phyloP scores from a whole-genome alignment of 2,888 invertebrate genomes.

The Cinara cedri region DNA sequence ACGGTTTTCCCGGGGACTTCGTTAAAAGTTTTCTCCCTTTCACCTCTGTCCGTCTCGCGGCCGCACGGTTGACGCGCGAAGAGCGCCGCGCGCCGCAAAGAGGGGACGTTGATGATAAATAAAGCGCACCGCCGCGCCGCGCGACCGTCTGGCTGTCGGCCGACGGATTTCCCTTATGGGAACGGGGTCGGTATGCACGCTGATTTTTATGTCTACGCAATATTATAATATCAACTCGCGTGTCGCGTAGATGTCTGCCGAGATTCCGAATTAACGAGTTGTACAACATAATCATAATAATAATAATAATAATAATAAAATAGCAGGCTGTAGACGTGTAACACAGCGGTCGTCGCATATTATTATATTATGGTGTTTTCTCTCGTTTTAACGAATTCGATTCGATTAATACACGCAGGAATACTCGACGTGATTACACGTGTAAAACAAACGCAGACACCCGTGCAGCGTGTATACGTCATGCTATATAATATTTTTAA shows the following conservation, averaged over 20 bases:
- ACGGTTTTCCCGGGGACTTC: not conserved
- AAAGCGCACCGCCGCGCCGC: no score
- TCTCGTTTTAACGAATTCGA: conserved; percentile 11
- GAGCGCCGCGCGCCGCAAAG: not conserved
- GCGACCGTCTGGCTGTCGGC: not conserved
- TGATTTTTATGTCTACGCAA: no score
- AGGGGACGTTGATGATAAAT: conserved; percentile 14
- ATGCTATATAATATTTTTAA: no score
- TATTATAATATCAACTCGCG: not conserved
- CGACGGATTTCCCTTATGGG: conserved; percentile 7
- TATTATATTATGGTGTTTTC: not conserved
- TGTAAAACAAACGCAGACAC: no score
- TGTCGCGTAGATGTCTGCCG: not conserved
- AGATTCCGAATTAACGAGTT: conserved; percentile 17
- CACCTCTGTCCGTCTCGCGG: not conserved
- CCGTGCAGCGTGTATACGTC: no score
- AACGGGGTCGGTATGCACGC: no score
- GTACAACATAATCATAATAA: no score
- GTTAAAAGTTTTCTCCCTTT: conserved; percentile 11
- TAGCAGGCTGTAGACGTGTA: no score
- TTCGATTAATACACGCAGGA: conserved; percentile 3
- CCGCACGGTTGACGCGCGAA: not conserved
- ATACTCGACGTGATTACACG: not conserved
- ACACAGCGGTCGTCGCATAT: not conserved
- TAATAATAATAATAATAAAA: not conserved